A percentile compares a stretch with the other conserved stretches of the same genome.
Evolutionary conservation across 1,140 invertebrate genomes (phyloP).

Genomic region (Hirudo medicinalis): DNA sequence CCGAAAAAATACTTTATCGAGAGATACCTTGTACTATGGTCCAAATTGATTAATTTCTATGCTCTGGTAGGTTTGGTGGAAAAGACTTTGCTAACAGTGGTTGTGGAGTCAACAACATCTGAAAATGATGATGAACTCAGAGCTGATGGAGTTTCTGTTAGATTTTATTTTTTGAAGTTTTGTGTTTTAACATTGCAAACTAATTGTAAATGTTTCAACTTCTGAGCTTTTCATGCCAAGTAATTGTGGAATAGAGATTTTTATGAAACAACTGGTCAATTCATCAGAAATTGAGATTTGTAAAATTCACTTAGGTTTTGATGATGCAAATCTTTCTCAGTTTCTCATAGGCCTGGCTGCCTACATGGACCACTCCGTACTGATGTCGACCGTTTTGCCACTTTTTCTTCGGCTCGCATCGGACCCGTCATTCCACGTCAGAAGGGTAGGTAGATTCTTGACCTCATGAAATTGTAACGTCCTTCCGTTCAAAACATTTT

Average conservation of each 20-base stretch:
- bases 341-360: background rate
- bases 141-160: conserved; percentile 6
- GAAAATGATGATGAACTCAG: conserved; percentile 10
- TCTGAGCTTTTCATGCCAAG: background rate
- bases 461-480: no score
- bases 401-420: background rate
- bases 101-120: conserved; percentile 3
- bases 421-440: background rate
- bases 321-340: background rate
- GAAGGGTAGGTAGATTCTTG: background rate
- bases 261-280: background rate
- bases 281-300: no score
- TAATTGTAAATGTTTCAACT: background rate
- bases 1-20: no score
- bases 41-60: no score
- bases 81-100: conserved; percentile 5
- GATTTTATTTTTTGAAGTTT: background rate
- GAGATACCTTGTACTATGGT: no score
- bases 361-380: background rate
- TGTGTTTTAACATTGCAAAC: no score
- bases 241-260: background rate
- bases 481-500: no score
- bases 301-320: no score
- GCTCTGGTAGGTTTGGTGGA: conserved; percentile 4
- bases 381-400: background rate